Evolutionary conservation across 92 coral and sea anemone species (phyloP).

Genomic region (Heteractis magnifica): DNA sequence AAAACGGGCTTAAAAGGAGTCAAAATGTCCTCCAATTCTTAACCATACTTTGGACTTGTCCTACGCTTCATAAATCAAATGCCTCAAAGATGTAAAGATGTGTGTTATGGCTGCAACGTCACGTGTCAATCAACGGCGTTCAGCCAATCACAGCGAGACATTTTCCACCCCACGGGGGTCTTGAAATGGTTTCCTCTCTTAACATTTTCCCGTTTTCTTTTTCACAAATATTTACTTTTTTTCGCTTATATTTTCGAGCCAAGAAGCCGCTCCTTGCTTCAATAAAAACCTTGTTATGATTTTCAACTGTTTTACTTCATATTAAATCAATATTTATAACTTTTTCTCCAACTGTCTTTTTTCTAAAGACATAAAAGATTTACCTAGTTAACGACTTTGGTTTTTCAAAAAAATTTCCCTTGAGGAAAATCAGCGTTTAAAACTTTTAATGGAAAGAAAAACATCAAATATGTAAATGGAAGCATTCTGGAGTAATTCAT

Average conservation of each 20-base stretch:
- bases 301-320: not conserved
- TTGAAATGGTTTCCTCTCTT: slow-evolving; percentile 12
- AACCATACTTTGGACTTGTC: slow-evolving; percentile 1
- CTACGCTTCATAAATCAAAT: slow-evolving; percentile 48
- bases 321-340: not conserved
- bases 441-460: not conserved
- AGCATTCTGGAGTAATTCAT: not conserved
- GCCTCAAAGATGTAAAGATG: slow-evolving; percentile 31
- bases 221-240: not conserved
- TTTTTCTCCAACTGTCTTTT: not conserved
- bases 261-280: not conserved
- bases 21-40: slow-evolving; percentile 13
- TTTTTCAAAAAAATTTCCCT: not conserved
- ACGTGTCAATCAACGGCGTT: slow-evolving; percentile 37
- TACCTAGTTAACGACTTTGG: not conserved
- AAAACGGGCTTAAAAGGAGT: slow-evolving; percentile 6
- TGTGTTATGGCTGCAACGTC: slow-evolving; percentile 43
- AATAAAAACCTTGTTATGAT: not conserved
- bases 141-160: slow-evolving; percentile 36
- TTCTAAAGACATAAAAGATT: not conserved
- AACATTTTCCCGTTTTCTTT: not conserved
- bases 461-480: not conserved
- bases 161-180: slow-evolving; percentile 31
- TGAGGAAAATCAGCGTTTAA: not conserved
- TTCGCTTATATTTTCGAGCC: not conserved